phyloP scores from a whole-genome alignment of 2,888 invertebrate species.

The Cremastinae sp. region DNA sequence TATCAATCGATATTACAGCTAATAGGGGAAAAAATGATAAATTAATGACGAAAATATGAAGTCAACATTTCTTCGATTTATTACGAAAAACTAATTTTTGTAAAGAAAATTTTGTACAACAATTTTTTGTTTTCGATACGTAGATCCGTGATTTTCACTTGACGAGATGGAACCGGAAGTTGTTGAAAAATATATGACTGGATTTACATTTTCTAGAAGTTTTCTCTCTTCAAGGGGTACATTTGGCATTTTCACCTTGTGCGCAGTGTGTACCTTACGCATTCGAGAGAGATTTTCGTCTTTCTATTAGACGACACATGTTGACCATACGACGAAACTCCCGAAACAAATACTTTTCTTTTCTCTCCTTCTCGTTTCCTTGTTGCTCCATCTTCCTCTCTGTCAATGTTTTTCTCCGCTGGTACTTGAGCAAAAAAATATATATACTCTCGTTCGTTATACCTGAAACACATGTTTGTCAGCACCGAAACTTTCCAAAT shows the following conservation, averaged over 20 bases:
- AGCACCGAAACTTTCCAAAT: slow-evolving; percentile 1
- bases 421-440: slow-evolving; percentile 32
- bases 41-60: no score
- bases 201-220: slow-evolving; percentile 45
- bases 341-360: slow-evolving; percentile 40
- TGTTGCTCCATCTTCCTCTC: slow-evolving; percentile 14
- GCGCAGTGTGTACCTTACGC: slow-evolving; percentile 51
- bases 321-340: slow-evolving; percentile 51
- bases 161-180: no score
- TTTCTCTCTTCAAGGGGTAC: slow-evolving; percentile 30
- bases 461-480: slow-evolving; percentile 22
- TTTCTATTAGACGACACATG: slow-evolving; percentile 56
- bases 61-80: no score
- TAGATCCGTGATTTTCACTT: no score
- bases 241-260: background rate
- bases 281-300: slow-evolving; percentile 27
- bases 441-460: slow-evolving; percentile 19
- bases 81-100: no score
- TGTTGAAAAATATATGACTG: background rate
- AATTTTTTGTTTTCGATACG: background rate
- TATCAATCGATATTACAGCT: no score
- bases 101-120: background rate
- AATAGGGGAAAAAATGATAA: no score
- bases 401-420: background rate
- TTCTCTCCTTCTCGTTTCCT: slow-evolving; percentile 11